phyloP scores from a whole-genome alignment of 2,113 vertebrate species.

The Ardeotis arabs region DNA sequence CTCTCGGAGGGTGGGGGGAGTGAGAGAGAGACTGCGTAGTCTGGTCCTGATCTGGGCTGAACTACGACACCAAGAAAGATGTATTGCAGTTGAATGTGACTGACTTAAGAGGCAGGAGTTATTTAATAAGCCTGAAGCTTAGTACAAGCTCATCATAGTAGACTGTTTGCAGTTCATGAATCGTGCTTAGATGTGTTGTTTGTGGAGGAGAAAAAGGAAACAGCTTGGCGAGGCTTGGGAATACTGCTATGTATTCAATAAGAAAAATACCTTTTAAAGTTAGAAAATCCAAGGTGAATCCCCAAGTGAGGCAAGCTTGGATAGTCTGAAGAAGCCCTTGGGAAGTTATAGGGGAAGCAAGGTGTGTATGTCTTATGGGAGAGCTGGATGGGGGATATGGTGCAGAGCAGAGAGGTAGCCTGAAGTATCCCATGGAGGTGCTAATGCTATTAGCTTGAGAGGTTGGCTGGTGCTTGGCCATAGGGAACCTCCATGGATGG shows the following conservation, averaged over 20 bases:
- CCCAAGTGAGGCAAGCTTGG: background rate
- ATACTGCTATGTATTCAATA: background rate
- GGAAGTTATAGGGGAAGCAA: fast-evolving
- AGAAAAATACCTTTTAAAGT: background rate
- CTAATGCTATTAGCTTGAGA: background rate
- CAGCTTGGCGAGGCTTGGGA: background rate
- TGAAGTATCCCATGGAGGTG: background rate
- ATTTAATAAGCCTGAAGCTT: background rate
- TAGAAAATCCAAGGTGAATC: background rate
- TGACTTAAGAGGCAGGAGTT: background rate
- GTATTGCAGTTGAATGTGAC: background rate
- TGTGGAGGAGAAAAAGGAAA: background rate
- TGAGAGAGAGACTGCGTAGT: too few relatives aligned
- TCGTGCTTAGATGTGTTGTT: background rate
- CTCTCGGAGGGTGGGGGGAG: too few relatives aligned
- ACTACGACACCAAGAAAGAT: background rate
- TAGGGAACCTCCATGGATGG: background rate
- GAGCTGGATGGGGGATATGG: fast-evolving
- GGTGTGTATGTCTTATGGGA: too few relatives aligned
- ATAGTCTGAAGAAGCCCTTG: background rate
- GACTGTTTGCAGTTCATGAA: background rate
- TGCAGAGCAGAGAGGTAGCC: background rate
- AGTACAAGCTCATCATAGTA: fast-evolving
- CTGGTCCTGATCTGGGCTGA: too few relatives aligned
- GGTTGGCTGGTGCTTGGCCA: background rate